Conservation (phyloP, 2,888 invertebrate species). For the Gerris lacustris region DNA sequence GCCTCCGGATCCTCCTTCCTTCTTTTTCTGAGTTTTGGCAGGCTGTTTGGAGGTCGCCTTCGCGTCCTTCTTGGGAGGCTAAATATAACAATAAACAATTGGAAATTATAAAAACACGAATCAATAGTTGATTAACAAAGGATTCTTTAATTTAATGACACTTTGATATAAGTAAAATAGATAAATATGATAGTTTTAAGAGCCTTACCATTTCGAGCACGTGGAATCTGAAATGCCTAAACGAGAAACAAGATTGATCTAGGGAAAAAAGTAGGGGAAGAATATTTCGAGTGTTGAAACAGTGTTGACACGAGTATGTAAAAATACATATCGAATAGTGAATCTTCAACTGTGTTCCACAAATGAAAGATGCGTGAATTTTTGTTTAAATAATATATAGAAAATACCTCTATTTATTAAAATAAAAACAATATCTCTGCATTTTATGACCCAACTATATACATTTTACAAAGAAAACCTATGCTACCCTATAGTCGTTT, state of each 20-base stretch:
- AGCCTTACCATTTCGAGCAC: neutral
- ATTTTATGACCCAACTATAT: too few species aligned
- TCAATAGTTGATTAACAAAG: neutral
- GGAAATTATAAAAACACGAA: neutral
- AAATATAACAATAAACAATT: conserved; percentile 36
- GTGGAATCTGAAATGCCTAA: neutral
- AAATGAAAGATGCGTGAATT: too few species aligned
- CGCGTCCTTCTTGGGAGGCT: conserved; percentile 90
- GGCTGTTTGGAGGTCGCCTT: conserved; percentile 80
- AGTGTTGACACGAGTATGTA: too few species aligned
- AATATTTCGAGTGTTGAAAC: too few species aligned
- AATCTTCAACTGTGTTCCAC: too few species aligned
- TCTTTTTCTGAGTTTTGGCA: conserved; percentile 88
- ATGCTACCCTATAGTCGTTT: too few species aligned
- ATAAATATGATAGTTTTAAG: neutral
- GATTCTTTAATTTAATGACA: neutral
- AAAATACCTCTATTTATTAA: too few species aligned
- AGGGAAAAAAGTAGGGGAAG: neutral
- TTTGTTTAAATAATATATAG: too few species aligned
- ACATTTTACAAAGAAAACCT: too few species aligned
- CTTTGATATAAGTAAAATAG: neutral
- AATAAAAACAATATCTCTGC: too few species aligned
- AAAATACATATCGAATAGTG: too few species aligned
- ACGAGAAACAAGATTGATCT: neutral
- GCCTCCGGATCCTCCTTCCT: conserved; percentile 86